Conservation (phyloP, 2,113 vertebrate genomes). For the Uria lomvia region DNA sequence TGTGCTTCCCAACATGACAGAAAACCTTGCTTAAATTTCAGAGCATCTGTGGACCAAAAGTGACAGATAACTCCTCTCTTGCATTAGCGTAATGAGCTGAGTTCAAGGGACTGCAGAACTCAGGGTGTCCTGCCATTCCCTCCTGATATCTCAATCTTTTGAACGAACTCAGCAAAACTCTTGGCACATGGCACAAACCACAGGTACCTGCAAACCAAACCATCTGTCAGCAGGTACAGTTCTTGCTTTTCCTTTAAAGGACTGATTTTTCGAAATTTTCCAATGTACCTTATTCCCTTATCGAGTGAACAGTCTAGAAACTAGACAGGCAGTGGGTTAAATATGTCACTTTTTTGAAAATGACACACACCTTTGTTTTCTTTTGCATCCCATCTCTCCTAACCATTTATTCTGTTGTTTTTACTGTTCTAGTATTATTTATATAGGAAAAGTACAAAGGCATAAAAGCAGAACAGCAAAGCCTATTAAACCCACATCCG, state of each 20-base stretch:
- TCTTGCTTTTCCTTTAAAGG: not conserved
- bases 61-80: not conserved
- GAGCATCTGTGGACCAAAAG: not conserved
- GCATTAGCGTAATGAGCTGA: not conserved
- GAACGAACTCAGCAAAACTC: not conserved
- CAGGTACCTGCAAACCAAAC: not conserved
- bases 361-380: not conserved
- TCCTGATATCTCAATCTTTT: not conserved
- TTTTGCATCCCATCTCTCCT: not conserved
- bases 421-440: not conserved
- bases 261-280: not conserved
- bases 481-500: not conserved
- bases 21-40: not conserved
- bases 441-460: not conserved
- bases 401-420: not conserved
- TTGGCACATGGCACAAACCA: not conserved
- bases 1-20: not conserved
- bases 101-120: not conserved
- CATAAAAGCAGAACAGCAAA: not conserved
- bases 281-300: not conserved
- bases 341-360: not conserved
- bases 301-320: not conserved
- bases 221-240: not conserved
- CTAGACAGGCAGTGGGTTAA: not conserved
- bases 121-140: accelerated